Evolutionary conservation across 2,797 vertebrate species (phyloP), one percentile per base, ranked within the genome.

Genomic region (Sebastiscus tertius): DNA sequence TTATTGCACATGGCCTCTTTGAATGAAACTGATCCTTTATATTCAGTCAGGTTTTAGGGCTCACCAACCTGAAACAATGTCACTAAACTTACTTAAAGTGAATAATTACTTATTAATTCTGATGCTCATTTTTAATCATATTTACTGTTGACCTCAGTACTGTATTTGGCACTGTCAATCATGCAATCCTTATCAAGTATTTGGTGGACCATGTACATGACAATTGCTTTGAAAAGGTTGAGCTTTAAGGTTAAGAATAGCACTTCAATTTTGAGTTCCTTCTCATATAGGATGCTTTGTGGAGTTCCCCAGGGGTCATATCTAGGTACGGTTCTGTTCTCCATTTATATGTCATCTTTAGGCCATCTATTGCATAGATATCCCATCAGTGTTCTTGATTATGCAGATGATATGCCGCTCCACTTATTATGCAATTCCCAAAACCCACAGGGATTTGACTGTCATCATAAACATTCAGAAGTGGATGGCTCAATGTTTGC

Each of bases 361-460:
- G 60, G 52, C 54, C 52, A 62, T 68, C 39, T 34, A 52, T 69
- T 60, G 56, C 52, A 72, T 54, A 66, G 64, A 60, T 26, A 67
- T 69, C 60, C 33, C 34, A 60, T 77, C 77, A 74, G n/a, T 72
- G 42, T 64, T 82, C 69, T 78, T 68, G 72, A 80, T 84, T 85
- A 86, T 90, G 80, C 39, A 79, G 76, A 84, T 87, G 58, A 80
- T 72, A 78, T 81, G 56, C 77, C 76, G 58, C 78, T 80, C 27
- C 20, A 64, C 58, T 72, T 80, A 79, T 87, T 90, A 81, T 83
- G 65, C 75, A 81, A 73, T 79, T 75, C 29, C 79, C 24, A 33
- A 77, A 79, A 46, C 62, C 75, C 67, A 81, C 52, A 74, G 85
- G 85, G 74, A 81, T 67, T 81, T 75, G 29, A 71, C 33, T 66